Base-by-base conservation (phyloP, 1,140 invertebrate genomes). In the Achatina immaculata region DNA sequence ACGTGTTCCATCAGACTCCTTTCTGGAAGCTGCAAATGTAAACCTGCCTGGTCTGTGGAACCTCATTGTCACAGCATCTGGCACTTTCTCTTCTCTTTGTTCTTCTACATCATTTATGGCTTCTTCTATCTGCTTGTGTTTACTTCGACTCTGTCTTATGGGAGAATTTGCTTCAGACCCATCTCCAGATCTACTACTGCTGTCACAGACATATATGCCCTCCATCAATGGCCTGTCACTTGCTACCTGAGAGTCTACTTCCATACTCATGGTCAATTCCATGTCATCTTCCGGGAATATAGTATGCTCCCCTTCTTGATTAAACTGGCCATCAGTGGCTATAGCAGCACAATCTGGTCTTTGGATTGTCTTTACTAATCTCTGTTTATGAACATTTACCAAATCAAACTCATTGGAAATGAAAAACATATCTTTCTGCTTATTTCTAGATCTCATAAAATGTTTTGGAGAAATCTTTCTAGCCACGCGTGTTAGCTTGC, bases 11-110 rank as follows among this genome's bases (percentile, higher is more conserved):
- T 87, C 86, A 4, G 81, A 62, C 21, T 83, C 78, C 68, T 85
- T 87, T 68, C 86, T 83, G 19, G 84, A 78, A 16, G 80, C 86
- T 31, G 85, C 76, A 77, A 85, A 87, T 14, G 82, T 78, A 43
- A 87, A 81, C 40, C 86, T 82, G 0, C 86, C 86, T 58, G 86
- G 85, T 48, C 85, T 86, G 24, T 69, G 58, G 0, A 83, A 42
- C 77, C 84, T 78, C n/a, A 86, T 55, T 19, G 83, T 84, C 51
- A 87, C 83, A 74, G 82, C 82, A 68, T 68, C 76, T 36, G 76
- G 76, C 71, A 73, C 69, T 72, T 81, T 87, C 74, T 78, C 65
- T 11, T 80, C 77, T 2, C 45, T 36, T 6, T 19, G 38, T 4
- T 24, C 34, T 34, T 58, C 40, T 19, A n/a, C 58, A 48, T 55